Percentiles rank a stretch among this genome's conserved stretches.
Evolutionary conservation across 2,113 vertebrate genomes (phyloP).

Genomic region (Pachycephala philippinensis): DNA sequence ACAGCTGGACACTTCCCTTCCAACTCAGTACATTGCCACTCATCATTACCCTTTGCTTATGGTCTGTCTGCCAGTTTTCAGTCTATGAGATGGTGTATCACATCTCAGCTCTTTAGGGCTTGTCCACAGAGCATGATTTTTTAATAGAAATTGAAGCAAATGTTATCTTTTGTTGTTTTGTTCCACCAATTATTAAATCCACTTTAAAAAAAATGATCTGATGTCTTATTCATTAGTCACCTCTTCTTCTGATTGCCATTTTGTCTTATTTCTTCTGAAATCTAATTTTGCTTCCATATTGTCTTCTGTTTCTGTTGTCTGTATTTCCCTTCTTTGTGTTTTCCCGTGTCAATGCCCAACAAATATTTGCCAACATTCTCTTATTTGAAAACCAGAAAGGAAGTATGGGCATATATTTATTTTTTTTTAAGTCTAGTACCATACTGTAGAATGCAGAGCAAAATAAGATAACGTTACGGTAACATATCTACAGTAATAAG

Average conservation of each 20-base stretch:
- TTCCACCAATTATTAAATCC: not conserved
- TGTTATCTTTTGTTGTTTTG: not conserved
- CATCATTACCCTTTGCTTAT: conserved; percentile 16
- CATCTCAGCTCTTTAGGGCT: not conserved
- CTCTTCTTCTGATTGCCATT: not conserved
- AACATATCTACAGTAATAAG: not conserved
- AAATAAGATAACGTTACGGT: not conserved
- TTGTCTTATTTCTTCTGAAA: not conserved
- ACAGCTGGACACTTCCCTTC: conserved; percentile 55
- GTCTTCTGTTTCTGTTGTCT: not conserved
- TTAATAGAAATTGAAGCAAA: not conserved
- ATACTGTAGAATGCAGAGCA: not conserved
- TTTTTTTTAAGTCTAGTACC: not conserved
- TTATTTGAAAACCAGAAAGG: not conserved
- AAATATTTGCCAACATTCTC: not conserved
- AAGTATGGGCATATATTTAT: not conserved
- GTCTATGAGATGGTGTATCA: not conserved
- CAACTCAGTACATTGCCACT: conserved; percentile 19
- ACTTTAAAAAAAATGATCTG: not conserved
- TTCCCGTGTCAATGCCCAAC: not conserved
- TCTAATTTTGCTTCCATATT: not conserved
- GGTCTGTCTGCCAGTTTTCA: not conserved
- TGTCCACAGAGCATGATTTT: not conserved
- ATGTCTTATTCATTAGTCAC: not conserved
- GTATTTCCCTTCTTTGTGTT: not conserved